phyloP scores from a whole-genome alignment of 2,888 invertebrate genomes.

The Campopleginae sp. region DNA sequence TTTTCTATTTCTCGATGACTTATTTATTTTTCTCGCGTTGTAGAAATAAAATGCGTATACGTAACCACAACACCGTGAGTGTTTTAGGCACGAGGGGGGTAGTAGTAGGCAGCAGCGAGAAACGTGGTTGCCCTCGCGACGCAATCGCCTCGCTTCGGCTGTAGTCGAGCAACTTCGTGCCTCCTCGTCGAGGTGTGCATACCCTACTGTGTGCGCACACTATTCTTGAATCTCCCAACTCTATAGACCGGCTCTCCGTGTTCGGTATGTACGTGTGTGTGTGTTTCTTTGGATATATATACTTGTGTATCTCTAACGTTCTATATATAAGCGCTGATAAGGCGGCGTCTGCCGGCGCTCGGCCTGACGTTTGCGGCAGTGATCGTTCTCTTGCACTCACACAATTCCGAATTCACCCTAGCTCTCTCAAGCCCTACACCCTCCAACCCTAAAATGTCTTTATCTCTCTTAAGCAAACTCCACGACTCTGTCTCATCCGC shows the following conservation, averaged over 20 bases:
- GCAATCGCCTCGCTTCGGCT: conserved; percentile 73
- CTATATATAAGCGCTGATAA: conserved; percentile 57
- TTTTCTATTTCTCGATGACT: not conserved
- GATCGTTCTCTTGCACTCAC: conserved; percentile 60
- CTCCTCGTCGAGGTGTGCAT: conserved; percentile 56
- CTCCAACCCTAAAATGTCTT: conserved; percentile 29
- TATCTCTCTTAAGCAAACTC: not conserved
- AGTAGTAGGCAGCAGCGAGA: conserved; percentile 69
- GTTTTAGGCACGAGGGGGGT: conserved; percentile 69
- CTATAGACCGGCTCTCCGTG: not conserved
- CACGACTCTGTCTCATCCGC: not conserved
- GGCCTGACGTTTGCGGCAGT: conserved; percentile 64
- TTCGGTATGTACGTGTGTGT: not conserved
- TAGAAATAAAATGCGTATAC: not conserved
- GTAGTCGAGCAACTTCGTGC: conserved; percentile 67
- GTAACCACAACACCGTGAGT: not conserved
- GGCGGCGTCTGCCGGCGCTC: conserved; percentile 68
- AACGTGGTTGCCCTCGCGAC: conserved; percentile 80
- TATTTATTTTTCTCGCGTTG: not conserved
- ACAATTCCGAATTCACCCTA: conserved; percentile 45
- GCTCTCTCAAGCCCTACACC: conserved; percentile 27
- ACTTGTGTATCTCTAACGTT: conserved; percentile 22
- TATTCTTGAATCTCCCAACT: not conserved
- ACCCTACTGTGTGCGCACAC: conserved; percentile 29
- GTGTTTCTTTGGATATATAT: conserved; percentile 14